Base-by-base conservation (phyloP, 2,797 vertebrate species). In the Alca torda region DNA sequence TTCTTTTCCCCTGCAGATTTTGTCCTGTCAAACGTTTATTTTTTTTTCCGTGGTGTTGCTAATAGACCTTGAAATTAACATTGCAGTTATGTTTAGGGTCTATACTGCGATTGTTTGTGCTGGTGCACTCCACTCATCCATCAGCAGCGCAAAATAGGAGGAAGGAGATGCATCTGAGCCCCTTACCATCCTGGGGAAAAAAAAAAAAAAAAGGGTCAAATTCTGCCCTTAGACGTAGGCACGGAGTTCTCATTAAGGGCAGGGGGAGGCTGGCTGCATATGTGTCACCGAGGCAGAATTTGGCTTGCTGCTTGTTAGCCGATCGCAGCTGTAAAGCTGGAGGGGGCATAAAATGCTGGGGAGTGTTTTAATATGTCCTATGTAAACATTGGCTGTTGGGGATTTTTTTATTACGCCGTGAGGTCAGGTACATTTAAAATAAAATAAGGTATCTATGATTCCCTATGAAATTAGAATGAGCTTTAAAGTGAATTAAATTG, bases 41-140 rank as follows among this genome's bases (percentile, higher is more conserved):
- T 87, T 95, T 93, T 63, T 81, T 57, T 19, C n/a, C 4, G 0
- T 57, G 43, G 83, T 93, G 82, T 70, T 97, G 97, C 96, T 97
- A 97, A 94, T 77, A 97, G 97, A 97, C 87, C 96, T 98, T 98
- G 97, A 97, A 97, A 97, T 97, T 96, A 97, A 95, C 83, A 93
- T 64, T 21, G n/a, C 85, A 45, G 90, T 95, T 90, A 96, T 90
- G 84, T 87, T 93, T 91, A 87, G 91, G 59, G 28, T 89, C 72
- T 77, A 50, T 53, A 67, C 33, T 14, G 33, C 10, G 4, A 70
- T 72, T 84, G 61, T 78, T 85, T 80, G 70, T 76, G 82, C 70
- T 90, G 28, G 50, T 81, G 64, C 4, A 1, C 84, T 87, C 90
- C 80, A 24, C 77, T 93, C 91, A 93, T 96, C 89, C 85, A 92